Conservation (phyloP, 2,888 invertebrate genomes). For the Sphecodes monilicornis region DNA sequence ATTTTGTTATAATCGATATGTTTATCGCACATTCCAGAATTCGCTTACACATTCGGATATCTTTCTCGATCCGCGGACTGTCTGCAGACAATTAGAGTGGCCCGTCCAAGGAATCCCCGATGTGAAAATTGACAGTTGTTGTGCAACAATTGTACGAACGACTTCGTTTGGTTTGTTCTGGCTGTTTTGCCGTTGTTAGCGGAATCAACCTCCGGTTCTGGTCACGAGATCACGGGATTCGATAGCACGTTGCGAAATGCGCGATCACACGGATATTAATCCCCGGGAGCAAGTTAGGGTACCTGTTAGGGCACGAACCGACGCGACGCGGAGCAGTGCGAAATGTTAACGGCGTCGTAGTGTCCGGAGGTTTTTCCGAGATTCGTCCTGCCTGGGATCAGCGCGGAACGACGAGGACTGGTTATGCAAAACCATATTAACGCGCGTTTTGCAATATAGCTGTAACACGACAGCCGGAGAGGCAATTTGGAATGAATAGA, state of each 20-base stretch:
- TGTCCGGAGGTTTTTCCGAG: conserved; percentile 3
- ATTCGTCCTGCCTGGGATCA: background rate
- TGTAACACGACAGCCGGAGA: background rate
- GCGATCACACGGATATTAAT: conserved; percentile 22
- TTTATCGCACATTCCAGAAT: too few species aligned
- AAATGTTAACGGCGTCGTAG: background rate
- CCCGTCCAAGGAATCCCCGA: background rate
- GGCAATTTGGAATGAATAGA: conserved; percentile 27
- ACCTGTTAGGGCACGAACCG: too few species aligned
- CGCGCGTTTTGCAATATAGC: conserved; percentile 48
- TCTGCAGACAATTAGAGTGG: background rate
- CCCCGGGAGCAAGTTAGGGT: background rate
- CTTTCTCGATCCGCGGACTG: background rate
- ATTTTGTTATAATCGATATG: too few species aligned
- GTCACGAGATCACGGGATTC: conserved; percentile 38
- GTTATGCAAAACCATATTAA: conserved; percentile 67
- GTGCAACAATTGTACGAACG: conserved; percentile 17
- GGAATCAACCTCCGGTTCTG: conserved; percentile 10
- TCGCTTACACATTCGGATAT: too few species aligned
- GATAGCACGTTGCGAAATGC: conserved; percentile 44
- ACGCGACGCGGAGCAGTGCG: too few species aligned
- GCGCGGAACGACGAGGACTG: conserved; percentile 53
- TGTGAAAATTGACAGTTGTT: background rate
- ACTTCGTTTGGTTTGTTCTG: conserved; percentile 8
- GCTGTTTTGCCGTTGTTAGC: background rate